A percentile compares a stretch with the other conserved stretches of the same genome.
phyloP scores from a whole-genome alignment of 37 sponge, comb jelly and placozoan species.

The Chondrilla cf. caribensis region DNA sequence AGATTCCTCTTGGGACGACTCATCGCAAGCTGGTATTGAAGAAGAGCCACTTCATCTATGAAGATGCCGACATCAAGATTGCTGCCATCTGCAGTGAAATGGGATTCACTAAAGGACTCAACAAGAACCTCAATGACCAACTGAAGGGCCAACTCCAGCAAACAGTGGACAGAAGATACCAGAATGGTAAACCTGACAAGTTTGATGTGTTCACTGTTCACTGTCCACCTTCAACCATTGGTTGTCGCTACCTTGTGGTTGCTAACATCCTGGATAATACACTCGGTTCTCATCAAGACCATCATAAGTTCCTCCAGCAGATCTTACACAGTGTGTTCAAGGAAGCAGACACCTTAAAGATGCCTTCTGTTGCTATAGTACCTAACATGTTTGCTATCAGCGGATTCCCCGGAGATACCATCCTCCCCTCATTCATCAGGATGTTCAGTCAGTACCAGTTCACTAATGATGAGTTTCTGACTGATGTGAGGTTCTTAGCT shows the following conservation, averaged over 20 bases:
- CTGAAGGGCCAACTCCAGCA: not conserved
- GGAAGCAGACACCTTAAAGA: conserved; percentile 26
- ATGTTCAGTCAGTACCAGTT: conserved; percentile 1
- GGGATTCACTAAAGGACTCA: not conserved
- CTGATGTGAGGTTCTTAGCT: not conserved
- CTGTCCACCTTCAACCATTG: not conserved
- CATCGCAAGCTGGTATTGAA: conserved; percentile 11
- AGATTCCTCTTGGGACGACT: not conserved
- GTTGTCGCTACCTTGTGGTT: conserved; percentile 14
- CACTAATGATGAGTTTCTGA: conserved; percentile 20
- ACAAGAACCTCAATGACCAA: not conserved
- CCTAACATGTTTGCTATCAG: conserved; percentile 7
- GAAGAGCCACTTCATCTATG: conserved; percentile 9
- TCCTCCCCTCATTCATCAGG: not conserved
- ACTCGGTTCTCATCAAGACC: not conserved
- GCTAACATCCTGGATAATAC: conserved; percentile 12
- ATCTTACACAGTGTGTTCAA: conserved; percentile 21
- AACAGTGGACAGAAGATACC: conserved; percentile 9
- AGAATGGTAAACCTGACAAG: not conserved
- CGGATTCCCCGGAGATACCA: not conserved
- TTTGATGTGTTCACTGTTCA: conserved; percentile 23
- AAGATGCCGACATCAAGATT: conserved; percentile 19
- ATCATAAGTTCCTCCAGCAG: conserved; percentile 8
- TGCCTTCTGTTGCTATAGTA: conserved; percentile 23
- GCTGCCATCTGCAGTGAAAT: conserved; percentile 10